Evolutionary conservation across 2,797 vertebrate species (phyloP), one percentile per base, ranked within the genome.

Genomic region (Hapalemur alaotrensis): DNA sequence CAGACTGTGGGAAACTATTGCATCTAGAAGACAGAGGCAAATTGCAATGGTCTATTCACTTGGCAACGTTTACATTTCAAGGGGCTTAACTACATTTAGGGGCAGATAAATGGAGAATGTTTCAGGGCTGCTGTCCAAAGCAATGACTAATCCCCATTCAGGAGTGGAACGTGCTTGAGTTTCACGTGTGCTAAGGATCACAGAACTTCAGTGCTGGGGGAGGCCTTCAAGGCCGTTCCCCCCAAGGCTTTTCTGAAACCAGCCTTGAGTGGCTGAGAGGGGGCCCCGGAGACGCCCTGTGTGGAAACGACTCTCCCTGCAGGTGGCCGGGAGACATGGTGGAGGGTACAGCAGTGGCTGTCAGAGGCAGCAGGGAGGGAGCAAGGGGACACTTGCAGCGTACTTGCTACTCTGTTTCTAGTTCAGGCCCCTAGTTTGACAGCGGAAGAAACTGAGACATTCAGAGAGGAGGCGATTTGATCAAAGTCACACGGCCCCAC

Each of bases 381-480:
- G 30, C 3, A 0, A 12, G 0, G 10, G 50, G 41, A 52, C 43
- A 22, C 25, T 28, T 32, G 46, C 28, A 30, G n/a, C 9, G 3
- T 10, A 9, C 14, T 5, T 25, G 52, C 28, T n/a, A 10, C 76
- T 70, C 12, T 18, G 7, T 32, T 69, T 89, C 52, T 46, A 50
- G 72, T 32, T 50, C 50, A 38, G 4, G 23, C 13, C 14, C 4
- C 65, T 93, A 63, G 4, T 46, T 52, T 38, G 65, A 89, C 35
- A 82, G 79, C 91, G 38, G 17, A 82, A 35, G 67, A 82, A 46
- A 75, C 1, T 4, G 63, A 81, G 35, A 35, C 67, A 18, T n/a
- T 81, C 43, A 15, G 92, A 81, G 48, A n/a, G 57, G 41, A 83
- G 80, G 15, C 46, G 46, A 81, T 92, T 12, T 75, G 70, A 87